These are phyloP conservation scores for Ooceraea biroi DNA, from an alignment of 1,140 invertebrate genomes.

Conservation along the genomic window DNA sequence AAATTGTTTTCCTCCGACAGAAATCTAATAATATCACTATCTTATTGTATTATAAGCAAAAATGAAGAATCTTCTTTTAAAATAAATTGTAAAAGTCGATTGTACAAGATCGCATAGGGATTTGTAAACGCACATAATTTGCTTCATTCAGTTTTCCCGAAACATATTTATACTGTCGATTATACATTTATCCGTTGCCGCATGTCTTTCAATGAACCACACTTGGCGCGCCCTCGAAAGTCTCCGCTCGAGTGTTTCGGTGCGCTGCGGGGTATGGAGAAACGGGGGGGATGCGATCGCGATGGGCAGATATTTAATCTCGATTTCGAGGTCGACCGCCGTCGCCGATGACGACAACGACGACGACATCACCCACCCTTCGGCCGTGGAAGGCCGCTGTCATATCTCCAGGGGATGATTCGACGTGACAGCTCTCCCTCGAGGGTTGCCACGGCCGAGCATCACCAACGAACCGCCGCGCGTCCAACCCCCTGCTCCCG, in stretches of 20 bases:
- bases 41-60: neutral
- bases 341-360: constrained; percentile 59
- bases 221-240: neutral
- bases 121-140: neutral
- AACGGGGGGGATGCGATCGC: neutral
- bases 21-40: neutral
- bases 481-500: constrained; percentile 49
- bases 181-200: neutral
- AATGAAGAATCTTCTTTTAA: neutral
- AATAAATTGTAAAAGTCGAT: neutral
- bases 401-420: constrained; percentile 84
- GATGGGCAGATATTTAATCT: constrained; percentile 82
- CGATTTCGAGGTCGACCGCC: constrained; percentile 82
- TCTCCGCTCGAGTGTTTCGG: neutral
- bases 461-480: constrained; percentile 56
- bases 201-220: constrained; percentile 25
- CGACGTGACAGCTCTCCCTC: constrained; percentile 82
- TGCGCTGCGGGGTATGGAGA: constrained; percentile 3
- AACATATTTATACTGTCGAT: neutral
- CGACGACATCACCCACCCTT: constrained; percentile 73
- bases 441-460: constrained; percentile 75
- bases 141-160: too few relatives aligned
- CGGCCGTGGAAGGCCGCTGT: constrained; percentile 77
- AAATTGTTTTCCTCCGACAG: neutral
- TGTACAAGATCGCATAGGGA: neutral